phyloP scores from a whole-genome alignment of 1,140 invertebrate species.

The Adoxophyes honmai region DNA sequence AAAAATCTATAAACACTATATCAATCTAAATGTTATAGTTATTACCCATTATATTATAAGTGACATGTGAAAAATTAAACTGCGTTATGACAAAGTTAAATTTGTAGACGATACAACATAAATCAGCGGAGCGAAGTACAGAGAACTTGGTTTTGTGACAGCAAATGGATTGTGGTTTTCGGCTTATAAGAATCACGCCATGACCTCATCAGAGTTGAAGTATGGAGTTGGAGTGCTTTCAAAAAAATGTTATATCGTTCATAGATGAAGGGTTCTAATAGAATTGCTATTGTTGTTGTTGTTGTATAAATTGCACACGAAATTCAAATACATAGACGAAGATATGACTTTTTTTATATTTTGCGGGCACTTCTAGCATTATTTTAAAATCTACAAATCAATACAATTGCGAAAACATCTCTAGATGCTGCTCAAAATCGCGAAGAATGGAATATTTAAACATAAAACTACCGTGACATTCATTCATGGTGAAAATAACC shows the following conservation, averaged over 20 bases:
- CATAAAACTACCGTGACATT: too few species aligned
- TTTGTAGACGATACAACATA: slow-evolving; percentile 4
- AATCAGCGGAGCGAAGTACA: not conserved
- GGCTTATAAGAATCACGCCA: slow-evolving; percentile 23
- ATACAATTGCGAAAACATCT: too few species aligned
- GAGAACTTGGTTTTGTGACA: slow-evolving; percentile 19
- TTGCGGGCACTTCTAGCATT: too few species aligned
- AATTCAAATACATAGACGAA: too few species aligned
- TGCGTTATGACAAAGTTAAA: slow-evolving; percentile 20
- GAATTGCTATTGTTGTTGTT: too few species aligned
- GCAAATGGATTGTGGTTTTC: slow-evolving; percentile 28
- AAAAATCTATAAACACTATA: slow-evolving; percentile 28
- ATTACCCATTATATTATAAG: slow-evolving; percentile 23
- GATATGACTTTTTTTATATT: too few species aligned
- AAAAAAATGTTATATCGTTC: slow-evolving; percentile 14
- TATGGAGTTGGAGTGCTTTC: slow-evolving; percentile 25
- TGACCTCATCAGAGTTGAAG: slow-evolving; percentile 34
- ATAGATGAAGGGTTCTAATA: not conserved
- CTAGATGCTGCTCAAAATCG: too few species aligned
- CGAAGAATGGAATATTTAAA: too few species aligned
- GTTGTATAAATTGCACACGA: too few species aligned
- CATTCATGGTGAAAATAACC: too few species aligned
- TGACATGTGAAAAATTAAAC: slow-evolving; percentile 36
- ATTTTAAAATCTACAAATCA: too few species aligned
- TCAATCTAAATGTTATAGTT: slow-evolving; percentile 26